phyloP scores from a whole-genome alignment of 1,140 invertebrate genomes.

The Asbolus verrucosus region DNA sequence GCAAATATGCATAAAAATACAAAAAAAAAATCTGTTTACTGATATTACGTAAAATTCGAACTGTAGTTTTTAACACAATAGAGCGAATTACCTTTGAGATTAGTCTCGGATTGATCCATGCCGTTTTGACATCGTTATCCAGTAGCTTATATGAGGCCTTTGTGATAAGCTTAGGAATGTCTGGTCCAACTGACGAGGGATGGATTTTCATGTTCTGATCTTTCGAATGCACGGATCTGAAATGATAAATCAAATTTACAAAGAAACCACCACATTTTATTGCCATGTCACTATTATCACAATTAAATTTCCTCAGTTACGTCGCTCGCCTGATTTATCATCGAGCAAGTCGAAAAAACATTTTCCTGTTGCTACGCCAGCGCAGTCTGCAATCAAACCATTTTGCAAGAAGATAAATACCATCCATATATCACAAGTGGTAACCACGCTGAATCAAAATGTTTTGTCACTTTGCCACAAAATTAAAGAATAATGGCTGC shows the following conservation, averaged over 20 bases:
- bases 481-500: too few species aligned
- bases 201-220: constrained; percentile 47
- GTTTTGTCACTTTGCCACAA: too few species aligned
- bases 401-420: too few species aligned
- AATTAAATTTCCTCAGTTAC: constrained; percentile 19
- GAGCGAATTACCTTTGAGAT: constrained; percentile 69
- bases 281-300: constrained; percentile 22
- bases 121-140: constrained; percentile 72
- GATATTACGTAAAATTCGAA: too few species aligned
- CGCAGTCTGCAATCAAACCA: too few species aligned
- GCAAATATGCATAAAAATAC: too few species aligned
- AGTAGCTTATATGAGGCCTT: constrained; percentile 63
- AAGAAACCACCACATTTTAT: constrained; percentile 33
- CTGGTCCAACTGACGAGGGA: constrained; percentile 54
- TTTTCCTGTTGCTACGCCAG: neutral
- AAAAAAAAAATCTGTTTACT: too few species aligned
- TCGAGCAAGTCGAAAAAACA: constrained; percentile 7
- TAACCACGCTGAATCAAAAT: too few species aligned
- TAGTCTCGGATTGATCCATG: constrained; percentile 71
- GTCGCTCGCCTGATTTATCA: constrained; percentile 1
- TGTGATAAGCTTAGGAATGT: constrained; percentile 61
- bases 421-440: too few species aligned
- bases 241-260: constrained; percentile 45
- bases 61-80: constrained; percentile 22
- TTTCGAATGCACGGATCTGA: constrained; percentile 55